These are phyloP conservation scores for Odontothrips loti DNA, from an alignment of 2,888 invertebrate genomes.

Conservation along the genomic window DNA sequence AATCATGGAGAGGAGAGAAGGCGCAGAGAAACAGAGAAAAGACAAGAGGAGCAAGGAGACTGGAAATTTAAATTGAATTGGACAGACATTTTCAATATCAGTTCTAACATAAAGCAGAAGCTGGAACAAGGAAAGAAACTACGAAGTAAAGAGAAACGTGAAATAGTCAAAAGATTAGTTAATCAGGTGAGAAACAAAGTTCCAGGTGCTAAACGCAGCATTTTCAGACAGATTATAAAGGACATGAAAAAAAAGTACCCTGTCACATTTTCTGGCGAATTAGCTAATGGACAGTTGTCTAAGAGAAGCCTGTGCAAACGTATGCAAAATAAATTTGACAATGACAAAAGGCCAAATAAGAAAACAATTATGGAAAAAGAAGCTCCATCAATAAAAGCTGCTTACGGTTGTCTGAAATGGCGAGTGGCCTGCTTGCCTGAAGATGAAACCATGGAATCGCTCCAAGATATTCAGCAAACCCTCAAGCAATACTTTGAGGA, in stretches of 20 bases:
- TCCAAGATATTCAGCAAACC: background rate
- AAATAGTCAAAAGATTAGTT: no score
- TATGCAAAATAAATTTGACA: background rate
- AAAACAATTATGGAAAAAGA: no score
- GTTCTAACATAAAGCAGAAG: no score
- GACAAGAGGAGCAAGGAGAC: background rate
- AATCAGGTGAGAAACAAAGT: no score
- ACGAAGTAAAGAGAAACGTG: no score
- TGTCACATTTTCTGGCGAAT: background rate
- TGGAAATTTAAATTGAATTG: no score
- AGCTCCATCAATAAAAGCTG: background rate
- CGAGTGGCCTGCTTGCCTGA: background rate
- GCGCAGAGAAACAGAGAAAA: no score
- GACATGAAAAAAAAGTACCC: background rate
- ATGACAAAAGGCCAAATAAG: background rate
- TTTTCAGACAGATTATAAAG: background rate
- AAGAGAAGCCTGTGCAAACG: background rate
- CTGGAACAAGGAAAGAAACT: no score
- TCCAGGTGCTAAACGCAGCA: no score
- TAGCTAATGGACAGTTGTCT: background rate
- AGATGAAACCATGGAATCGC: background rate
- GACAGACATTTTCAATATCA: no score
- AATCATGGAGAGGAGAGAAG: no score
- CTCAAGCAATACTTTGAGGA: background rate
- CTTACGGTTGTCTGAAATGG: background rate